Percentiles rank a stretch among this genome's conserved stretches.
Conservation (phyloP, 2,888 invertebrate species). For the Lasius fuliginosus region DNA sequence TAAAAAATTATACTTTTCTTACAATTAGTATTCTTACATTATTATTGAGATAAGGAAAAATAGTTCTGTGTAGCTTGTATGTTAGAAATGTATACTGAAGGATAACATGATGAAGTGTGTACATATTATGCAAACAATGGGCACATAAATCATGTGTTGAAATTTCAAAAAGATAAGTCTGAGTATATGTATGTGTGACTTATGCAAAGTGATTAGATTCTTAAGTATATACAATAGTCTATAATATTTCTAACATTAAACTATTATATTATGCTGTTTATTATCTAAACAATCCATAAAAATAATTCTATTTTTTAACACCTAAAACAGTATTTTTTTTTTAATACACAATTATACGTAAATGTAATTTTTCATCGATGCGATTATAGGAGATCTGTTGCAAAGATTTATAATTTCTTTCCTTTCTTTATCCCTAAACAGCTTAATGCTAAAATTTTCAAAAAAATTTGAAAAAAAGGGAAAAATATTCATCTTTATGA, state of each 20-base stretch:
- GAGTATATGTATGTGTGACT: not conserved
- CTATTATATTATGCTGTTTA: not conserved
- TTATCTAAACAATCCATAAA: not conserved
- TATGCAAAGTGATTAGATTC: not conserved
- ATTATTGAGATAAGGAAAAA: not conserved
- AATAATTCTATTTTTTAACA: not conserved
- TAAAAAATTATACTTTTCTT: not conserved
- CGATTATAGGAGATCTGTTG: too few relatives aligned
- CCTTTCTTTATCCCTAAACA: not conserved
- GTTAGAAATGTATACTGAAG: not conserved
- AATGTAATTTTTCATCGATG: not conserved
- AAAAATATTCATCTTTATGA: not conserved
- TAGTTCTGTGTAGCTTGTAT: not conserved
- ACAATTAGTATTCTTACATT: not conserved
- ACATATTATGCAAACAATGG: not conserved
- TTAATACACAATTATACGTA: not conserved
- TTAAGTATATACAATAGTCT: not conserved
- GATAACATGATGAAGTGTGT: not conserved
- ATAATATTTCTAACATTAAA: not conserved
- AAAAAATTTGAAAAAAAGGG: not conserved
- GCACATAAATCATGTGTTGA: not conserved
- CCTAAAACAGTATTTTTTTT: not conserved
- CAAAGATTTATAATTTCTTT: not conserved
- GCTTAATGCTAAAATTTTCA: not conserved
- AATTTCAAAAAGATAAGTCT: not conserved